A percentile compares a stretch with the other conserved stretches of the same genome.
These are phyloP conservation scores for Camponotus fellah DNA, from an alignment of 2,888 invertebrate genomes.

Conservation along the genomic window DNA sequence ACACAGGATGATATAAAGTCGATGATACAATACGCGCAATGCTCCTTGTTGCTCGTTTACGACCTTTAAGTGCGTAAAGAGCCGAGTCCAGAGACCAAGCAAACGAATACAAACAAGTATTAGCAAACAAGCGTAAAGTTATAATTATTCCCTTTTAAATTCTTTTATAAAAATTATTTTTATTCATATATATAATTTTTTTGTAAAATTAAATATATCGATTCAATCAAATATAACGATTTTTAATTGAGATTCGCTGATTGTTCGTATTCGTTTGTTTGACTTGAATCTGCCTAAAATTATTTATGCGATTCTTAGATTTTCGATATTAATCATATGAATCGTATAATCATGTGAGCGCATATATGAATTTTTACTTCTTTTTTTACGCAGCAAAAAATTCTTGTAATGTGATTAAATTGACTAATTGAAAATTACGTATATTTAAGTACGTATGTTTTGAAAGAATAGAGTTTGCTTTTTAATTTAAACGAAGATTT, in stretches of 20 bases:
- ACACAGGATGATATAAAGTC: constrained; percentile 26
- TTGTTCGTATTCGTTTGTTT: neutral
- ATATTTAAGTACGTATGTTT: constrained; percentile 23
- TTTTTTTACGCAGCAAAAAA: neutral
- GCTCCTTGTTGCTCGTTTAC: neutral
- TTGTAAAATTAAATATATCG: neutral
- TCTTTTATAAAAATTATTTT: neutral
- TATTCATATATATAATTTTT: neutral
- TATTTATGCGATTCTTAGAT: constrained; percentile 1
- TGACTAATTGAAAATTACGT: neutral
- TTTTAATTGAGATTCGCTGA: neutral
- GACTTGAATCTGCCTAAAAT: neutral
- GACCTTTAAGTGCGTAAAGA: constrained; percentile 7
- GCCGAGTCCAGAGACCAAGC: neutral
- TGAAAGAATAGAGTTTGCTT: neutral
- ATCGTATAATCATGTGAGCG: neutral
- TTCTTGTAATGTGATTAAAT: neutral
- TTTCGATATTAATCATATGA: neutral
- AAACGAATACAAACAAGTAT: neutral
- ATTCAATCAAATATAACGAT: neutral
- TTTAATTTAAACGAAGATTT: neutral
- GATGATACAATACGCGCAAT: constrained; percentile 38
- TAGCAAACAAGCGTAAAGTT: neutral
- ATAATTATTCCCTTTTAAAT: neutral
- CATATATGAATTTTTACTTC: neutral